Conservation (phyloP, 2,113 vertebrate species). For the Eolophus roseicapilla region DNA sequence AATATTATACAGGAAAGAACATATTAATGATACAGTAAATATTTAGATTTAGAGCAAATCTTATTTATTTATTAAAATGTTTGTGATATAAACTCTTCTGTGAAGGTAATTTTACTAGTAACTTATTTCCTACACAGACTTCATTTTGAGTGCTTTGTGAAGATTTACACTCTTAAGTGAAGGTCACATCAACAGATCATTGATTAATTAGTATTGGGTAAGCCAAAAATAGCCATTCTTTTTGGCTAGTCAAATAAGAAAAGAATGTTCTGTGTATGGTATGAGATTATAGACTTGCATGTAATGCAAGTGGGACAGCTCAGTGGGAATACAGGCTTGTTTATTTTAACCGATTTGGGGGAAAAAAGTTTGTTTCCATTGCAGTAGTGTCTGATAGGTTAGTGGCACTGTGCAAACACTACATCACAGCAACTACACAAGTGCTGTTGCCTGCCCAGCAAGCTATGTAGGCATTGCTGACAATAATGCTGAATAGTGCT, state of each 20-base stretch:
- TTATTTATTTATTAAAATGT: not conserved
- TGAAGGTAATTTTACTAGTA: not conserved
- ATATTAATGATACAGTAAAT: not conserved
- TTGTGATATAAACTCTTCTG: not conserved
- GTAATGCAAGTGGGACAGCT: not conserved
- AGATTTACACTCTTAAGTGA: not conserved
- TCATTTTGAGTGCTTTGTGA: not conserved
- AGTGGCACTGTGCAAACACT: not conserved
- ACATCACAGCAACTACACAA: not conserved
- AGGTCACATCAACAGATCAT: not conserved
- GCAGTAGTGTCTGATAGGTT: not conserved
- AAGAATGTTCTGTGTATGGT: not conserved
- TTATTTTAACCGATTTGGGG: not conserved
- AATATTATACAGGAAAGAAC: not conserved
- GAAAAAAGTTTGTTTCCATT: accelerated
- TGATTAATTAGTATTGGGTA: not conserved
- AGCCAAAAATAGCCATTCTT: not conserved
- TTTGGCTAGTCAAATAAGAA: not conserved
- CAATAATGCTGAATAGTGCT: not conserved
- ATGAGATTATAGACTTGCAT: not conserved
- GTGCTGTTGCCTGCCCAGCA: not conserved
- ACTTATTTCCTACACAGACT: not conserved
- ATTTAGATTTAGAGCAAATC: not conserved
- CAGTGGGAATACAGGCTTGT: not conserved
- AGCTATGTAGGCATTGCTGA: not conserved